Conservation (phyloP, 2,888 invertebrate species). For the Pheosia tremula region DNA sequence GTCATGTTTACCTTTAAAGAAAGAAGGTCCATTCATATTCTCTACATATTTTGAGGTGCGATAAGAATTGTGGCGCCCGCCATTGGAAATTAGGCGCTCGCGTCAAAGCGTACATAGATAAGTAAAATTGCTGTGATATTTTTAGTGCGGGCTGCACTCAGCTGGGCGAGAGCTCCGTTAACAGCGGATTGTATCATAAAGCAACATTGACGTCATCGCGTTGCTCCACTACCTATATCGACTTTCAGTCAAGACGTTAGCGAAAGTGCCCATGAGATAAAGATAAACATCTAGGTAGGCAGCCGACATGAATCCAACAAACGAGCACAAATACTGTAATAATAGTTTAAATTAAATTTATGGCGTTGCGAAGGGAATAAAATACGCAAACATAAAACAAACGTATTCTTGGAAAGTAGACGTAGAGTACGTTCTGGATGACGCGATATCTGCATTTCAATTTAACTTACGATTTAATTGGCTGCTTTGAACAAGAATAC, state of each 20-base stretch:
- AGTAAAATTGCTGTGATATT: conserved; percentile 72
- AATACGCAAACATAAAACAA: conserved; percentile 17
- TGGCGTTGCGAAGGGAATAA: conserved; percentile 29
- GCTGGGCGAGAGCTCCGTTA: conserved; percentile 72
- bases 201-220: conserved; percentile 76
- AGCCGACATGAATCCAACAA: conserved; percentile 38
- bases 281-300: conserved; percentile 29
- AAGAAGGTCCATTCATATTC: no score
- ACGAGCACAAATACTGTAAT: conserved; percentile 30
- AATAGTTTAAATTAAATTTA: conserved; percentile 38
- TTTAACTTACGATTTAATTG: neutral
- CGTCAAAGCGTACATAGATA: conserved; percentile 46
- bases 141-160: conserved; percentile 78
- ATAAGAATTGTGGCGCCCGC: neutral
- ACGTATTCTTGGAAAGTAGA: conserved; percentile 11
- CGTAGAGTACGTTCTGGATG: neutral
- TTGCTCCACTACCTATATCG: conserved; percentile 53
- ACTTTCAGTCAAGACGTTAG: conserved; percentile 54
- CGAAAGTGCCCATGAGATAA: conserved; percentile 54
- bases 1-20: no score
- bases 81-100: conserved; percentile 23
- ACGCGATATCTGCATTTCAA: neutral
- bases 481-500: neutral
- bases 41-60: no score
- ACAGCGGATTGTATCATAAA: conserved; percentile 78